Conservation (phyloP, 2,797 vertebrate species). For the Crax fasciolata region DNA sequence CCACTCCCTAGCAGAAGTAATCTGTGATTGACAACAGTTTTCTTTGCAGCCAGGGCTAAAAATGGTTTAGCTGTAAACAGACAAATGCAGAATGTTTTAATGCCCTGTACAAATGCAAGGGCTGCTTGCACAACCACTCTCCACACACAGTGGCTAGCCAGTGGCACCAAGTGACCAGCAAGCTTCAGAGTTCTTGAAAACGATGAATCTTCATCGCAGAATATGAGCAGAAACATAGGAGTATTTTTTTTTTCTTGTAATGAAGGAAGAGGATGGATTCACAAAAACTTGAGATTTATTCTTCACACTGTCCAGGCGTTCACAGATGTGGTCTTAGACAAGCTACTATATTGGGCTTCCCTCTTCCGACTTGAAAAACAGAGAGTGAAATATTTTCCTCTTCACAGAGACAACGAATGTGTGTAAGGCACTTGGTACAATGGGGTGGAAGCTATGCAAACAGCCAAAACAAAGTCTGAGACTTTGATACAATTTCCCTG, state of each 20-base stretch:
- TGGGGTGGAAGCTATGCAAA: background rate
- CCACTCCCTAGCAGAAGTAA: slow-evolving; percentile 19
- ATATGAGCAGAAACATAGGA: background rate
- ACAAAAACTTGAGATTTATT: slow-evolving; percentile 12
- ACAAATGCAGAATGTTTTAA: slow-evolving; percentile 2
- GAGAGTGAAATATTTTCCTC: background rate
- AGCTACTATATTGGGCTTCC: slow-evolving; percentile 10
- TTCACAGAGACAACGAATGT: background rate
- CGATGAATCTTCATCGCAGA: background rate
- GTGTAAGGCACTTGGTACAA: background rate
- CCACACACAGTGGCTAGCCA: background rate
- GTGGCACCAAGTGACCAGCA: background rate
- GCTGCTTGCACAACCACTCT: background rate
- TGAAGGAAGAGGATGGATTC: background rate
- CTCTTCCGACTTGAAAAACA: background rate
- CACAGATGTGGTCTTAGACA: background rate
- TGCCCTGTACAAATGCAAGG: background rate
- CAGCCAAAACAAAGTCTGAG: slow-evolving; percentile 3
- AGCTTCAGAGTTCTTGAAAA: background rate
- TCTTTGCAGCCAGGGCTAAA: slow-evolving; percentile 46
- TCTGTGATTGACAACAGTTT: slow-evolving; percentile 51
- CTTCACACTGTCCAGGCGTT: background rate
- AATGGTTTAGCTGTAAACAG: slow-evolving; percentile 32
- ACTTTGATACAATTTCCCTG: background rate
- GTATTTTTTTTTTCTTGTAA: background rate